Percentiles rank a stretch among this genome's conserved stretches.
Evolutionary conservation across 1,140 invertebrate species (phyloP).

Genomic region (Ooceraea biroi): DNA sequence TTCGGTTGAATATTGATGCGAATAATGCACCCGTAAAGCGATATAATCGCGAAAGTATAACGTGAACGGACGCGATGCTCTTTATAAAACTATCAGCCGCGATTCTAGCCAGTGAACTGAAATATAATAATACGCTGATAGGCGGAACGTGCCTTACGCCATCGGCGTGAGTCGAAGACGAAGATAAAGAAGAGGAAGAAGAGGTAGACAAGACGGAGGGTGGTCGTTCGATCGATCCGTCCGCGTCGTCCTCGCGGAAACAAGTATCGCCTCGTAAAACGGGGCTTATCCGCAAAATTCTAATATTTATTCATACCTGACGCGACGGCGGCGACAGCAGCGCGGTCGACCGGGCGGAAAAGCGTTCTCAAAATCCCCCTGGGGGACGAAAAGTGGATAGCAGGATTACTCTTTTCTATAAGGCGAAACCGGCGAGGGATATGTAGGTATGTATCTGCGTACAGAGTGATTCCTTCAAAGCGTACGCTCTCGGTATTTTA

Average conservation of each 20-base stretch:
- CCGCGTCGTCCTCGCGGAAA: slow-evolving; percentile 76
- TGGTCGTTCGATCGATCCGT: slow-evolving; percentile 79
- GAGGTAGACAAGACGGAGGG: slow-evolving; percentile 13
- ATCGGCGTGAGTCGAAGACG: slow-evolving; percentile 4
- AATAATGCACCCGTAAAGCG: neutral
- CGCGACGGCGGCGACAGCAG: slow-evolving; percentile 56
- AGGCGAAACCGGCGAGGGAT: slow-evolving; percentile 61
- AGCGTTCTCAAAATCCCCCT: slow-evolving; percentile 81
- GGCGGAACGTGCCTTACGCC: slow-evolving; percentile 43
- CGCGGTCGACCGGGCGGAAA: slow-evolving; percentile 82
- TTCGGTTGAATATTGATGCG: no score
- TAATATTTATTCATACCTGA: slow-evolving; percentile 86
- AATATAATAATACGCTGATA: slow-evolving; percentile 70
- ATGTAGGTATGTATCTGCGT: slow-evolving; percentile 8
- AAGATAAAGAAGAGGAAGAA: slow-evolving; percentile 27
- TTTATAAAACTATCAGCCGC: slow-evolving; percentile 62
- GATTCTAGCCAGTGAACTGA: slow-evolving; percentile 65
- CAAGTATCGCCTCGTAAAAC: slow-evolving; percentile 85
- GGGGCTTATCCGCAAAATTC: slow-evolving; percentile 84
- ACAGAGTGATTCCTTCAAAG: slow-evolving; percentile 18
- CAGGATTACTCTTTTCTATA: slow-evolving; percentile 83
- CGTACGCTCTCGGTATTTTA: neutral
- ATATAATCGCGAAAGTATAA: neutral
- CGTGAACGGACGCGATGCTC: neutral
- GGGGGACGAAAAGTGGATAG: slow-evolving; percentile 83